Percentiles rank a stretch among this genome's conserved stretches.
Conservation (phyloP, 2,113 vertebrate species). For the Channa argus region DNA sequence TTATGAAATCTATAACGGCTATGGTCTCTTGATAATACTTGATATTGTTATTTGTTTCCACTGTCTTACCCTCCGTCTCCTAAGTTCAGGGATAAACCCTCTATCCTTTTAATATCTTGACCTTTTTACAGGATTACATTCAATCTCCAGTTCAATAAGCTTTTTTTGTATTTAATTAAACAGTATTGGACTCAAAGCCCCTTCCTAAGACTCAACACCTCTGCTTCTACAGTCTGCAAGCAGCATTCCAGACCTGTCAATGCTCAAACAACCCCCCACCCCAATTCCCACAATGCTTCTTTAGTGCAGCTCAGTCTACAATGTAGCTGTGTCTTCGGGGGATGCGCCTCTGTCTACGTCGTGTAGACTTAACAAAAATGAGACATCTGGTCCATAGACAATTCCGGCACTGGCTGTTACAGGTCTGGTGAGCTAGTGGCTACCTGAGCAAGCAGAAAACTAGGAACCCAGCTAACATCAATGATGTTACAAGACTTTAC, state of each 20-base stretch:
- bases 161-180: conserved; percentile 68
- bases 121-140: conserved; percentile 49
- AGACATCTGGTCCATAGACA: too few species aligned
- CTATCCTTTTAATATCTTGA: conserved; percentile 7
- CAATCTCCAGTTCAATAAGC: conserved; percentile 52
- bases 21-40: neutral
- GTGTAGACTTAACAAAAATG: too few species aligned
- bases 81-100: neutral
- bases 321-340: too few species aligned
- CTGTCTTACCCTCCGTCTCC: neutral
- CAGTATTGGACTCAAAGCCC: conserved; percentile 26
- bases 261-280: neutral
- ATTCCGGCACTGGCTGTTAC: too few species aligned
- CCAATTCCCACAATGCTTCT: neutral
- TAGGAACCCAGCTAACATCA: too few species aligned
- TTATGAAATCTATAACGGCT: neutral
- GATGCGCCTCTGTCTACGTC: too few species aligned
- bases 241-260: neutral
- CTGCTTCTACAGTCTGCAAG: conserved; percentile 7
- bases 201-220: conserved; percentile 22
- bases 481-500: too few species aligned
- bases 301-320: conserved; percentile 8
- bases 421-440: too few species aligned
- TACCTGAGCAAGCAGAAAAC: too few species aligned
- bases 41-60: neutral